Evolutionary conservation across 2,113 vertebrate species (phyloP).

Genomic region (Carettochelys insculpta): DNA sequence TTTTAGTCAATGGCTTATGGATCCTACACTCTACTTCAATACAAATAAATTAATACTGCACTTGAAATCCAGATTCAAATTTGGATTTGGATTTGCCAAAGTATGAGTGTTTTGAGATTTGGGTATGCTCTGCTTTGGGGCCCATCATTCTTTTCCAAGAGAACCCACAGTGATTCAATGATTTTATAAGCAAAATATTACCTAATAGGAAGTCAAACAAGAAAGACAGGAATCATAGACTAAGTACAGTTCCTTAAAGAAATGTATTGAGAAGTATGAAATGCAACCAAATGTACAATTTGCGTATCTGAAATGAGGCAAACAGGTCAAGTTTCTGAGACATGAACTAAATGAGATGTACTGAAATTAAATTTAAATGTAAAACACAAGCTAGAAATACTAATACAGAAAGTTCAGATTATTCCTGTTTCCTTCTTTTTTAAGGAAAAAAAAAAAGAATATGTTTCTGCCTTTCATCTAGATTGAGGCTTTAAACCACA

Average conservation of each 20-base stretch:
- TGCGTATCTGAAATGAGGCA: neutral
- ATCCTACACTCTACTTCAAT: neutral
- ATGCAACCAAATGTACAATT: neutral
- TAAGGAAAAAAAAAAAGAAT: neutral
- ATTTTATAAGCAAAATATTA: neutral
- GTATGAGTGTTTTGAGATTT: neutral
- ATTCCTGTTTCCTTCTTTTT: neutral
- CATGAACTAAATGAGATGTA: neutral
- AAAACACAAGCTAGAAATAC: neutral
- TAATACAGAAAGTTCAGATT: neutral
- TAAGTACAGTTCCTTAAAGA: neutral
- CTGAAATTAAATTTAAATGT: neutral
- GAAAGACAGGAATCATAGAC: neutral
- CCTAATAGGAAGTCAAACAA: neutral
- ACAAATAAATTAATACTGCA: neutral
- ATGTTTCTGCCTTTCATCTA: neutral
- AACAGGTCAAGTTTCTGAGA: neutral
- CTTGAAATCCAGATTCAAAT: neutral
- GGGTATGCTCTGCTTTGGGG: neutral
- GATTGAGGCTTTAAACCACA: neutral
- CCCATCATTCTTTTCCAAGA: neutral
- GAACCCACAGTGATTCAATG: neutral
- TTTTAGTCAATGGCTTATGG: neutral
- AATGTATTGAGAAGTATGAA: neutral
- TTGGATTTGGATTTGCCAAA: neutral